Conservation (phyloP, 2,797 vertebrate species). For the Argentina silus region DNA sequence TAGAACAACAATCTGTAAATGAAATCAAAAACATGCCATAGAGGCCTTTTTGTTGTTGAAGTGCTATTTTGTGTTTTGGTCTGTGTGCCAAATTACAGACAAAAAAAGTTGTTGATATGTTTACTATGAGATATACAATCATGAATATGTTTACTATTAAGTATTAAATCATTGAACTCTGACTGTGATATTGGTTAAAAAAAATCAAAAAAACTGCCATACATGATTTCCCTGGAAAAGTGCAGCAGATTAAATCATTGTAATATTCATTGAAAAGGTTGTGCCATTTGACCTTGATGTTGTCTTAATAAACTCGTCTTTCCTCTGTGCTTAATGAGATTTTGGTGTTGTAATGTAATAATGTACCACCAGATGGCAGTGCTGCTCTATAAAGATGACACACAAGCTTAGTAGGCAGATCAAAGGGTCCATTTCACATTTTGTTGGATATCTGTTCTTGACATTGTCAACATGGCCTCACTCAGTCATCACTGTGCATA, state of each 20-base stretch:
- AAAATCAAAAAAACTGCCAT: background rate
- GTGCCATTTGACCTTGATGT: too few relatives aligned
- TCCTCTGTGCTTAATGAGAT: too few relatives aligned
- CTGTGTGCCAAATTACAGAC: background rate
- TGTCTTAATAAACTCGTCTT: too few relatives aligned
- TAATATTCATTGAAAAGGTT: too few relatives aligned
- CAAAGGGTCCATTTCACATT: too few relatives aligned
- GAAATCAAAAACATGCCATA: conserved; percentile 15
- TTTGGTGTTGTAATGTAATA: too few relatives aligned
- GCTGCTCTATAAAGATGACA: conserved; percentile 41
- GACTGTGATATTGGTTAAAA: background rate
- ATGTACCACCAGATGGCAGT: conserved; percentile 68
- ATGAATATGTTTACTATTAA: conserved; percentile 37
- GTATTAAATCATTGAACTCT: background rate
- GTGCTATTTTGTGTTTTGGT: conserved; percentile 2
- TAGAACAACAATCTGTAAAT: background rate
- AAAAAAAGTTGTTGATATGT: too few relatives aligned
- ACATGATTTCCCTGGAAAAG: background rate
- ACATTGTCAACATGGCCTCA: too few relatives aligned
- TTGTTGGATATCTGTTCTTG: too few relatives aligned
- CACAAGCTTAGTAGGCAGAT: background rate
- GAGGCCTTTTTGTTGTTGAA: conserved; percentile 30
- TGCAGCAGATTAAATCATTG: too few relatives aligned
- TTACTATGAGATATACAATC: too few relatives aligned
- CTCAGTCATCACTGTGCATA: too few relatives aligned